Evolutionary conservation across 2,888 invertebrate species (phyloP), one percentile per base, ranked within the genome.

Genomic region (Drosophila pseudotalamancana): DNA sequence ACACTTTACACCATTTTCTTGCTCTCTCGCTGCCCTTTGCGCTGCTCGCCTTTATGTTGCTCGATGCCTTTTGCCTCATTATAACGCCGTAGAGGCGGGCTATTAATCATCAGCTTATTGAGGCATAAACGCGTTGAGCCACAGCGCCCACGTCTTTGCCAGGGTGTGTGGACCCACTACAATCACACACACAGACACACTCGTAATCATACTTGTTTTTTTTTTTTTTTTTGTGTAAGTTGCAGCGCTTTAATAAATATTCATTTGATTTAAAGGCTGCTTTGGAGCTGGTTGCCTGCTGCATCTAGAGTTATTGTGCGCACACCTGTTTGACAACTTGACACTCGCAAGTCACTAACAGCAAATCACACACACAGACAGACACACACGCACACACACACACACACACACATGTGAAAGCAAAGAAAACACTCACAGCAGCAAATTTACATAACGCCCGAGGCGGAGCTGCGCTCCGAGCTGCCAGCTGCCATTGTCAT

Each of bases 101-200:
- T 88, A 88, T 88, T 89, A 89, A 88, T 89, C 88, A 88, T 88
- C 81, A 86, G 89, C 89, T 88, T 88, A 88, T 88, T 88, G 89
- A 88, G 87, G 89, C 89, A 88, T 88, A 88, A 88, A 87, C 83
- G 79, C 86, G 76, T 67, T 84, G 82, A 81, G 82, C 85, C 70
- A 77, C 55, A 62, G 65, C 60, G 57, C 83, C 75, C 75, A 74
- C 66, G 69, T 64, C 72, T 74, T 65, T 69, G 62, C 51, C 27
- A 53, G 57, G 64, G 72, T 55, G 35, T 60, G 34, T 56, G 43
- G 35, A 9, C 29, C 9, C 1, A 18, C 42, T n/a, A 53, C 23
- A 16, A 27, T 31, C 18, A 29, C 27, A 16, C 18, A 32, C 59
- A 50, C 12, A 25, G 35, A 37, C 14, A 25, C 23, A 11, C 14